Evolutionary conservation across 1,140 invertebrate genomes (phyloP), one percentile per base, ranked within the genome.

Genomic region (Listronotus bonariensis): DNA sequence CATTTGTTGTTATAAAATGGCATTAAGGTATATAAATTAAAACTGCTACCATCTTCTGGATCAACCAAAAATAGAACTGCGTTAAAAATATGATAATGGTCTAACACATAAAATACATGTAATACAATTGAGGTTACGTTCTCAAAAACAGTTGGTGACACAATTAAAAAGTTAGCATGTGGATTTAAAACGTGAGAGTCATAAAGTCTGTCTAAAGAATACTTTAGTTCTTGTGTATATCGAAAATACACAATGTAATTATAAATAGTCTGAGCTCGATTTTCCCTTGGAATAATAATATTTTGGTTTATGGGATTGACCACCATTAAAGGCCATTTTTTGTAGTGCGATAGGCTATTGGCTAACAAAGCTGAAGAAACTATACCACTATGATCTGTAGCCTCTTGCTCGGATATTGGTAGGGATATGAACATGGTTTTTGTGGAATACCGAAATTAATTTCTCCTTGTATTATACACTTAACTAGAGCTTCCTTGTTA

Each of bases 21-120:
- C 17, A 70, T 68, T 68, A 68, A 72, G 10, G 55, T 66, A 42
- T 67, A 72, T 31, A 70, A 49, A 41, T 69, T 58, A 43, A 57
- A 72, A 11, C 9, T 31, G 31, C 26, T 38, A 8, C 12, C 46
- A 18, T 70, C 53, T 43, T 43, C 10, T 7, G 43, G 17, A 11
- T 31, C 48, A 1, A 55, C 62, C 1, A 69, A 32, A 14, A 71
- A 43, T 34, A 67, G 32, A 4, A 68, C 46, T 7, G 43, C 60
- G 34, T 69, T 71, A 0, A 63, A 6, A 18, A 71, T 55, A 1
- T 67, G 49, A 11, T 43, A 55, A 11, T 57, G 17, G 46, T 51
- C 59, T 15, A 72, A 43, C 18, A 18, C 34, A 9, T 57, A 14
- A 26, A 53, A 52, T 6, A 72, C 49, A 20, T 67, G 31, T 15